A percentile compares a stretch with the other conserved stretches of the same genome.
These are phyloP conservation scores for Corbicula japonica DNA, from an alignment of 2,888 invertebrate species.

Conservation along the genomic window DNA sequence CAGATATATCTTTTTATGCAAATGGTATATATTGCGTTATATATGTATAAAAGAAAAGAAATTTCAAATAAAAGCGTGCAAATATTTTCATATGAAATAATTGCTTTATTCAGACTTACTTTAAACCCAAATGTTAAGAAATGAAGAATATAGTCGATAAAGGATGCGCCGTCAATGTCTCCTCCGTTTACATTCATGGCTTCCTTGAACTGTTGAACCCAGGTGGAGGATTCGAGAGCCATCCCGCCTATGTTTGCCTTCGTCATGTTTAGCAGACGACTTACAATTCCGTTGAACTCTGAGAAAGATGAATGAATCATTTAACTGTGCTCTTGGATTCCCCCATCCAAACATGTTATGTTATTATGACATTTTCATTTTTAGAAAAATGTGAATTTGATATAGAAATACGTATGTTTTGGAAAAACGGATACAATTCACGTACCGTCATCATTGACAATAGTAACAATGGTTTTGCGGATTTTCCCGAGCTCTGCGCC, in stretches of 20 bases:
- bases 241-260: constrained; percentile 88
- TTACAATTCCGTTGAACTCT: constrained; percentile 89
- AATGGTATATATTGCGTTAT: background rate
- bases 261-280: constrained; percentile 88
- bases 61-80: background rate
- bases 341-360: too few relatives aligned
- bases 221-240: constrained; percentile 88
- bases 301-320: constrained; percentile 52
- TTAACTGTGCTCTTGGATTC: too few relatives aligned
- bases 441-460: constrained; percentile 89
- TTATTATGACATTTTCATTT: too few relatives aligned
- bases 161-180: constrained; percentile 88
- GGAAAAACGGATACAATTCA: constrained; percentile 2
- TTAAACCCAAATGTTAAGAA: constrained; percentile 89
- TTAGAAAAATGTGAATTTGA: background rate
- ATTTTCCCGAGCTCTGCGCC: constrained; percentile 88
- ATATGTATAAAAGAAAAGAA: background rate
- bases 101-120: constrained; percentile 80
- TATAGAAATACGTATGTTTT: background rate
- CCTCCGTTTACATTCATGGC: constrained; percentile 89
- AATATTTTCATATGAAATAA: background rate
- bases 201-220: constrained; percentile 88
- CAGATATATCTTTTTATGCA: too few relatives aligned
- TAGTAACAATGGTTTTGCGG: constrained; percentile 89
- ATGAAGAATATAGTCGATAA: constrained; percentile 88